Evolutionary conservation across 2,888 invertebrate species (phyloP).

Genomic region (Kryphioiulus occultus): DNA sequence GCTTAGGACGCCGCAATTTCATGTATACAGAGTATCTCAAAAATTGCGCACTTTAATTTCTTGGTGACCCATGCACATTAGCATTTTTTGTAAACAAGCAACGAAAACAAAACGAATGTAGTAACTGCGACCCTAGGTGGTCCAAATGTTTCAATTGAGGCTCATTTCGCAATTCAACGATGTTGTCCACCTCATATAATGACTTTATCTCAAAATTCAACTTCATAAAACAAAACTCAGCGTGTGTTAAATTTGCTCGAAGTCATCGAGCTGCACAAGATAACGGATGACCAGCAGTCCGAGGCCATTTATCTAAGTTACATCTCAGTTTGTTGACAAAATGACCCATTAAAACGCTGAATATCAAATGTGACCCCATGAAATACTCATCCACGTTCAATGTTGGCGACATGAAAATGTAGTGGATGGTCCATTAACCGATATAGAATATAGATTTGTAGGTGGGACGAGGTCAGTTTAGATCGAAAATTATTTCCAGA

Average conservation of each 20-base stretch:
- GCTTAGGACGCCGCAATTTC: no score
- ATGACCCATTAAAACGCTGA: constrained; percentile 15
- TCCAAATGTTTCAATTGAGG: not conserved
- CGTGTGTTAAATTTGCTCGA: not conserved
- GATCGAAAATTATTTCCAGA: not conserved
- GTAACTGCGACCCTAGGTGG: not conserved
- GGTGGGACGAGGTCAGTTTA: not conserved
- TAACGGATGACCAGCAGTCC: not conserved
- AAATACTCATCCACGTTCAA: not conserved
- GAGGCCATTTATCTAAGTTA: constrained; percentile 24
- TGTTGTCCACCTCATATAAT: not conserved
- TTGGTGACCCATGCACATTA: no score
- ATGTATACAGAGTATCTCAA: no score
- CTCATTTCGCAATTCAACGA: not conserved
- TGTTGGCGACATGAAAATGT: not conserved
- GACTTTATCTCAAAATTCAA: not conserved
- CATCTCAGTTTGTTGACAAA: constrained; percentile 35
- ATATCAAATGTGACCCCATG: not conserved
- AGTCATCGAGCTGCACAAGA: not conserved
- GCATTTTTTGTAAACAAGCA: no score
- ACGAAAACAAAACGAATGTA: no score
- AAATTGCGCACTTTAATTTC: no score
- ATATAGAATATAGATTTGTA: not conserved
- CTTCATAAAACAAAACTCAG: not conserved
- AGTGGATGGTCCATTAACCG: not conserved